Evolutionary conservation across 2,797 vertebrate species (phyloP).

Genomic region (Buphagus erythrorhynchus): DNA sequence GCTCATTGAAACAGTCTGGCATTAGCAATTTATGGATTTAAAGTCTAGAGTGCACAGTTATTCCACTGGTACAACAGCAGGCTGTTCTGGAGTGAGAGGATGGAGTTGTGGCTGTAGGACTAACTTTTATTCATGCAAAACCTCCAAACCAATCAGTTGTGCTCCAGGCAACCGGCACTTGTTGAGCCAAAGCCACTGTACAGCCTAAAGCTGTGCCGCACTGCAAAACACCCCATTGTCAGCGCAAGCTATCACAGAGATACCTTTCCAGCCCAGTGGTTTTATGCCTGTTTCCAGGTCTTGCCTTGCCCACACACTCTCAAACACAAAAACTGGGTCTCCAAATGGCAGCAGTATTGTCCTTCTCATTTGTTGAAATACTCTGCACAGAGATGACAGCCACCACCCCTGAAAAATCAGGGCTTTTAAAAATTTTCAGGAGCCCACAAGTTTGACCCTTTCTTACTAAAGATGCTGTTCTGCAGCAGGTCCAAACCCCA

Average conservation of each 20-base stretch:
- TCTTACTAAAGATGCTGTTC: not conserved
- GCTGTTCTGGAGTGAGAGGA: not conserved
- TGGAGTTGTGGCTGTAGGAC: not conserved
- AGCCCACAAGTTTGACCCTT: not conserved
- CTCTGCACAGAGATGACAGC: not conserved
- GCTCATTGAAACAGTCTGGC: slow-evolving; percentile 54
- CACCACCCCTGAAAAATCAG: not conserved
- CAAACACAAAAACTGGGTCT: rapidly evolving
- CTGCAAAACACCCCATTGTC: not conserved
- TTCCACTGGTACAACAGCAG: not conserved
- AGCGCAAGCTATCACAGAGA: not conserved
- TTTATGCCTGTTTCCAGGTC: not conserved
- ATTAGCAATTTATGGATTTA: slow-evolving; percentile 68
- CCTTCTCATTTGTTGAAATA: not conserved
- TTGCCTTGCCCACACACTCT: not conserved
- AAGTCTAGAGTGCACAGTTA: not conserved
- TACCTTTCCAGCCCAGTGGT: not conserved
- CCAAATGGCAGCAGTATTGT: not conserved
- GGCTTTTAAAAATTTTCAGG: not conserved
- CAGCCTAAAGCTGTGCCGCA: not conserved
- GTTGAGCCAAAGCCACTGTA: not conserved
- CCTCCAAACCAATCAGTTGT: not conserved
- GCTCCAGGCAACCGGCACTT: not conserved
- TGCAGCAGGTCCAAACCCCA: not conserved
- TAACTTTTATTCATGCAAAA: not conserved